Conservation (phyloP, 2,888 invertebrate species). For the Epistrophe grossulariae region DNA sequence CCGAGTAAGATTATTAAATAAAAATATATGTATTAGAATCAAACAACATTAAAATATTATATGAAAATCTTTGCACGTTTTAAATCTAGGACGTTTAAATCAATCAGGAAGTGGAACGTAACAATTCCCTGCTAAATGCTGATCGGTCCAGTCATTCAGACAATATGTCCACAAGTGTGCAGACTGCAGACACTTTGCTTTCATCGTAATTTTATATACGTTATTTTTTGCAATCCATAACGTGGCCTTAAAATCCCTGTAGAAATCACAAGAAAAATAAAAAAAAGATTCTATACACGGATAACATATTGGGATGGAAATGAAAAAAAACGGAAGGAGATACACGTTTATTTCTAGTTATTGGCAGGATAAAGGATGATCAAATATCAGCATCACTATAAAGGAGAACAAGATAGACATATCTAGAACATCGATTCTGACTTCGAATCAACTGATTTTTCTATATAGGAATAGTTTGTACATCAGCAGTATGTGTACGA, state of each 20-base stretch:
- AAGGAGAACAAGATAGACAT: constrained; percentile 53
- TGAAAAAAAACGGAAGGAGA: background rate
- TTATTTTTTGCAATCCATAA: background rate
- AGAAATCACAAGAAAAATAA: background rate
- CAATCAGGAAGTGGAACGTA: too few relatives aligned
- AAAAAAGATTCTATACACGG: background rate
- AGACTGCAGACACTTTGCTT: too few relatives aligned
- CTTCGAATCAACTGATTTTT: constrained; percentile 35
- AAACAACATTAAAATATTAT: too few relatives aligned
- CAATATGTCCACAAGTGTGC: too few relatives aligned
- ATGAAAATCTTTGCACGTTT: too few relatives aligned
- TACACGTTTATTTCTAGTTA: constrained; percentile 24
- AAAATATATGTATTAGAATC: too few relatives aligned
- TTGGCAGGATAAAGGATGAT: constrained; percentile 44
- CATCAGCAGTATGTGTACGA: background rate
- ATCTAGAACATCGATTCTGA: constrained; percentile 41
- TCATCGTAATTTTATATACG: too few relatives aligned
- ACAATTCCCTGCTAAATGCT: too few relatives aligned
- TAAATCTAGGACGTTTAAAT: too few relatives aligned
- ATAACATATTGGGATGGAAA: background rate
- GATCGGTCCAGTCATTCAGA: too few relatives aligned
- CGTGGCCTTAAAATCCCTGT: background rate
- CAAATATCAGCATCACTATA: background rate
- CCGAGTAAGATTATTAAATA: too few relatives aligned
- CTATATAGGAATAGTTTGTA: background rate